Base-by-base conservation (phyloP, 2,113 vertebrate species). In the Corvus hawaiiensis region DNA sequence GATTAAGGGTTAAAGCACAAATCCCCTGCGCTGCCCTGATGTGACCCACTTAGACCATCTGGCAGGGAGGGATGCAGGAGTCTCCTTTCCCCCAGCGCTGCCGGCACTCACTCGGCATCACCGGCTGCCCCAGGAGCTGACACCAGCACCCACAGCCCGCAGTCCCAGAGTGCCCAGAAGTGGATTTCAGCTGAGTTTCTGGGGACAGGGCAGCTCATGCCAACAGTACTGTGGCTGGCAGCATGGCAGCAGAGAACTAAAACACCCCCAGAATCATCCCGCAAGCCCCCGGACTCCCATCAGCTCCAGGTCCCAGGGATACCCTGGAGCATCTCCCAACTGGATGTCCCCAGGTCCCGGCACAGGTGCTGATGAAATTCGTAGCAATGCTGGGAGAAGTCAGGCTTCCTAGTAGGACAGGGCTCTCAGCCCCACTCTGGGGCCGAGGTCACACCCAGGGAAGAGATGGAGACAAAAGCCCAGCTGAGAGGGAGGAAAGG, bases 41-140 rank as follows among this genome's bases (percentile, higher is more conserved):
- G 95, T 97, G 97, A 97, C 97, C 97, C 97, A 97, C 81, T 97
- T 96, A 97, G 94, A 66, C 97, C 98, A 98, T 98, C 98, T 98
- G 98, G 97, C 97, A 93, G 87, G 67, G 54, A 85, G 81, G 58
- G 94, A 92, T 55, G 82, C 86, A 54, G 88, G 61, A 95, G 79
- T 86, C 78, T 81, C 68, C 90, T 91, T 68, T 90, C 77, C 54
- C 81, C 64, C 82, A 22, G 77, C 43, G 3, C 79, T 32, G 55
- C 49, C 4, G 4, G 32, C 7, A 15, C 66, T 92, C 52, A 8
- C 64, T 71, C 85, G 0, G 41, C 64, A 66, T 37, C 94, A 74
- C 73, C 18, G 9, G 52, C 88, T 85, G 71, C 86, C 76, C 80
- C 51, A 3, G 72, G 55, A 76, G 39, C 44, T 2, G 27, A 39